Evolutionary conservation across 1,140 invertebrate genomes (phyloP).

Genomic region (Solenopsis invicta): DNA sequence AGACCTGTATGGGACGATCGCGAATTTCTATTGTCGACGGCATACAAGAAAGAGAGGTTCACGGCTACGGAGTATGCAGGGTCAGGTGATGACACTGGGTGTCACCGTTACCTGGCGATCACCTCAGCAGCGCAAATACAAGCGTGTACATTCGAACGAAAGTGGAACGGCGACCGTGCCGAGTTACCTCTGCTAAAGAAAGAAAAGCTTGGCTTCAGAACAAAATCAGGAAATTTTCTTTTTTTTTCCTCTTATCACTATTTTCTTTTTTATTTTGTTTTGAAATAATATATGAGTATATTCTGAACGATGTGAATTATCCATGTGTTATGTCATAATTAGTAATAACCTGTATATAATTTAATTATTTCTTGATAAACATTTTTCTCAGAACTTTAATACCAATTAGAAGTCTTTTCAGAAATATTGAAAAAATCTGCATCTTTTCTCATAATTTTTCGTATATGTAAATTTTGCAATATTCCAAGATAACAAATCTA

Average conservation of each 20-base stretch:
- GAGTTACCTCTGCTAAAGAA: background rate
- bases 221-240: background rate
- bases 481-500: too few species aligned
- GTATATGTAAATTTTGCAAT: too few species aligned
- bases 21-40: conserved; percentile 79
- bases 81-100: conserved; percentile 76
- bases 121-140: conserved; percentile 19
- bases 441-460: too few species aligned
- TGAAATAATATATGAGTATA: background rate
- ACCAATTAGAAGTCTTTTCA: too few species aligned
- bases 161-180: conserved; percentile 61
- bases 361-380: too few species aligned
- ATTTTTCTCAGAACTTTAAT: too few species aligned
- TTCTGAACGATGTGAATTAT: too few species aligned
- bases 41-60: conserved; percentile 77
- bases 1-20: conserved; percentile 78
- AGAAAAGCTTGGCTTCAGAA: background rate
- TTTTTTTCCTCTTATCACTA: too few species aligned
- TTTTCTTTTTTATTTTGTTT: background rate
- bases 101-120: conserved; percentile 81
- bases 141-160: conserved; percentile 43
- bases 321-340: too few species aligned
- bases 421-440: too few species aligned
- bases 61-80: conserved; percentile 75
- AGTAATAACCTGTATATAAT: too few species aligned